phyloP scores from a whole-genome alignment of 2,888 invertebrate genomes.

The Eupithecia vulgata region DNA sequence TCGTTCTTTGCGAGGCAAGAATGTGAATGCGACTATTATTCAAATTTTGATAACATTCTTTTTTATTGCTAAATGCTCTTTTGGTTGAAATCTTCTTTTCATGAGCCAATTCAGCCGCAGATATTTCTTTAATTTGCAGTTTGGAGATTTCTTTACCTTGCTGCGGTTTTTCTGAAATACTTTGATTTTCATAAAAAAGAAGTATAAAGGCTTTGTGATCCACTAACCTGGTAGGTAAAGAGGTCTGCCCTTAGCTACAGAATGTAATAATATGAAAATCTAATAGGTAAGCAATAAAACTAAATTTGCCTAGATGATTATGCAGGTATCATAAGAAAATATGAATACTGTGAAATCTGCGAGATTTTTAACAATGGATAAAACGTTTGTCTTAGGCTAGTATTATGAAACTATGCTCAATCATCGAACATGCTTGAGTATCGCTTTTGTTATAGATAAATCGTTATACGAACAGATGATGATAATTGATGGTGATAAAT shows the following conservation, averaged over 20 bases:
- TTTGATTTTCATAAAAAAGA: constrained; percentile 14
- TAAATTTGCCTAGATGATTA: not conserved
- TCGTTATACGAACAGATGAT: too few species aligned
- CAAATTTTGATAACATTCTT: constrained; percentile 46
- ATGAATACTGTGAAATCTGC: not conserved
- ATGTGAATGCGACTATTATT: constrained; percentile 48
- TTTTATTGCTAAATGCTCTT: constrained; percentile 46
- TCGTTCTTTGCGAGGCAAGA: constrained; percentile 44
- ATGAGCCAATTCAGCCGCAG: constrained; percentile 34
- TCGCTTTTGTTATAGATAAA: too few species aligned
- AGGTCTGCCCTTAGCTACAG: not conserved
- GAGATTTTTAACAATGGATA: not conserved
- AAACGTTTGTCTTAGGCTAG: not conserved
- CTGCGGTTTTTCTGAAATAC: not conserved
- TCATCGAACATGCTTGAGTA: too few species aligned
- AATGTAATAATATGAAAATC: not conserved
- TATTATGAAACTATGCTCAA: too few species aligned
- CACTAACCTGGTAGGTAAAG: constrained; percentile 1
- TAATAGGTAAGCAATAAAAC: not conserved
- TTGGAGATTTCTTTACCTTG: constrained; percentile 21
- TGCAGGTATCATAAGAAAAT: not conserved
- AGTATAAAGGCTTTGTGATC: not conserved
- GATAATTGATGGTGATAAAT: too few species aligned
- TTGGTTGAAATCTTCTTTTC: constrained; percentile 33
- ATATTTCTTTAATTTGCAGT: constrained; percentile 35